Percentiles rank a stretch among this genome's conserved stretches.
Evolutionary conservation across 92 coral and sea anemone genomes (phyloP).

Genomic region (Siderastrea radians): DNA sequence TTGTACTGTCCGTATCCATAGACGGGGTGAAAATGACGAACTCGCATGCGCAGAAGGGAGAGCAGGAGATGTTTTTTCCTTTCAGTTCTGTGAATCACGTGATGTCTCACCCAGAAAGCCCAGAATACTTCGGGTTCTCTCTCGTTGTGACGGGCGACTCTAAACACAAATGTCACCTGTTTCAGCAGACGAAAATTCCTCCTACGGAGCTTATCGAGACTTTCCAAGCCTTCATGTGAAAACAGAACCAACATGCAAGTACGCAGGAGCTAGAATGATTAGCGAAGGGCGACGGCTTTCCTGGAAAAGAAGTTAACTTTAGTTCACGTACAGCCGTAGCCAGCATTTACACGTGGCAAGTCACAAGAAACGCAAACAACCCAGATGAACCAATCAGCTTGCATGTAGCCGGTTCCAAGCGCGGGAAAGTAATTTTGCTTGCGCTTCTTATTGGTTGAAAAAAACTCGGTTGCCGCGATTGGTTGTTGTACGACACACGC

Average conservation of each 20-base stretch:
- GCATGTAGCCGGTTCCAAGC: too few relatives aligned
- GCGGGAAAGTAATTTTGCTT: too few relatives aligned
- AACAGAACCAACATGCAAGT: background rate
- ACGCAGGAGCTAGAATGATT: background rate
- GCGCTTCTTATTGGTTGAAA: too few relatives aligned
- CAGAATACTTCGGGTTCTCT: conserved; percentile 96
- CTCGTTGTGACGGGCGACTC: conserved; percentile 95
- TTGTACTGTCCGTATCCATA: conserved; percentile 65
- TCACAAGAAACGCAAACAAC: too few relatives aligned
- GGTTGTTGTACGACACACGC: too few relatives aligned
- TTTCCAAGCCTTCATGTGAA: conserved; percentile 32
- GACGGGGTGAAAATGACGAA: conserved; percentile 92
- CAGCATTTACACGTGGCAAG: too few relatives aligned
- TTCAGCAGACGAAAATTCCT: conserved; percentile 67
- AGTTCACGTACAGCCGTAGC: too few relatives aligned
- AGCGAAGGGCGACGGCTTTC: too few relatives aligned
- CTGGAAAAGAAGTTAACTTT: too few relatives aligned
- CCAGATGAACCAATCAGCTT: too few relatives aligned
- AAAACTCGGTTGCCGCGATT: too few relatives aligned
- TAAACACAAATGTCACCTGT: conserved; percentile 98
- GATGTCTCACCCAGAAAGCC: conserved; percentile 87
- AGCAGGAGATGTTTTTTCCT: conserved; percentile 82
- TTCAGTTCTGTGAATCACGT: conserved; percentile 73
- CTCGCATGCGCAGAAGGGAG: conserved; percentile 61
- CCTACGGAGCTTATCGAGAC: conserved; percentile 10